Conservation (phyloP, 2,797 vertebrate genomes). For the Coendou prehensilis region DNA sequence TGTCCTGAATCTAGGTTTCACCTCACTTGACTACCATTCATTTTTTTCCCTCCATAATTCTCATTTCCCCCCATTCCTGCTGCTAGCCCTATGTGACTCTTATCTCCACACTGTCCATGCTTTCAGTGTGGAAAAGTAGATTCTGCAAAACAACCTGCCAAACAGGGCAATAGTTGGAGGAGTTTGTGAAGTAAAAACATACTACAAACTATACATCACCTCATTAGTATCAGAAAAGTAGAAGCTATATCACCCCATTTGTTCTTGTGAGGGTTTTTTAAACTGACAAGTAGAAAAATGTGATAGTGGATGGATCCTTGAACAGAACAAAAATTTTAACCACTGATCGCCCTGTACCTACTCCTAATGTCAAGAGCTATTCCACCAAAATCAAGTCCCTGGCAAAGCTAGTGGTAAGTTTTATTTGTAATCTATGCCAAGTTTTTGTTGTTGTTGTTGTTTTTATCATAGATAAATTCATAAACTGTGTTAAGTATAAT, state of each 20-base stretch:
- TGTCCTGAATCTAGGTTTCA: conserved; percentile 45
- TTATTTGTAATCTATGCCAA: neutral
- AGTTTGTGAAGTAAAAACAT: conserved; percentile 56
- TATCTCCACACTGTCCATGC: conserved; percentile 20
- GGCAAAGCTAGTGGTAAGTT: neutral
- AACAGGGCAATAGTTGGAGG: conserved; percentile 38
- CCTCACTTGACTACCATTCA: conserved; percentile 31
- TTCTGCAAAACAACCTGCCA: conserved; percentile 64
- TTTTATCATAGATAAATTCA: conserved; percentile 46
- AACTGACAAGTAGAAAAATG: neutral
- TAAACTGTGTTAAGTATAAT: conserved; percentile 16
- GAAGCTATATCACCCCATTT: conserved; percentile 41
- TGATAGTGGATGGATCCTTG: neutral
- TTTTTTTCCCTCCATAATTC: conserved; percentile 52
- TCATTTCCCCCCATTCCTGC: conserved; percentile 37
- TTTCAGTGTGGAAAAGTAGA: conserved; percentile 25
- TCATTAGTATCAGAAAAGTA: conserved; percentile 69
- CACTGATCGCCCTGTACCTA: conserved; percentile 4
- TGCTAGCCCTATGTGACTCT: neutral
- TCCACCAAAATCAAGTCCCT: conserved; percentile 51
- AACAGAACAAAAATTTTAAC: conserved; percentile 60
- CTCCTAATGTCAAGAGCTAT: conserved; percentile 33
- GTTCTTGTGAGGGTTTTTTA: conserved; percentile 26
- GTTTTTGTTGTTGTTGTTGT: neutral
- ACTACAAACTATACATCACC: conserved; percentile 62